Evolutionary conservation across 2,797 vertebrate genomes (phyloP).

Genomic region (Anniella stebbinsi): DNA sequence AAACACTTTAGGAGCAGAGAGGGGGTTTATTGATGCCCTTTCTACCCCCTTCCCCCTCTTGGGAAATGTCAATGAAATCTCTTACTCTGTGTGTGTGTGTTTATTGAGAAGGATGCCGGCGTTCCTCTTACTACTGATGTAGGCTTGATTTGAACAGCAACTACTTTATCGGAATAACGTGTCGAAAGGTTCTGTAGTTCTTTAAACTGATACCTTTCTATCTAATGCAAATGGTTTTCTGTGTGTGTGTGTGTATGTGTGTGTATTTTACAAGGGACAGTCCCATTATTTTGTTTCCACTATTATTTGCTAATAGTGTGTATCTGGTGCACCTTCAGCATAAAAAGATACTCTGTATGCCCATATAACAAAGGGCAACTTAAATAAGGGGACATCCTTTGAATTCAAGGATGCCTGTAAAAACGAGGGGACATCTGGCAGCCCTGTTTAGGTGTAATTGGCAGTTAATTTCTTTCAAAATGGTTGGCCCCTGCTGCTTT

Average conservation of each 20-base stretch:
- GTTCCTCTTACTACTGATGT: too few species aligned
- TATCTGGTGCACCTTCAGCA: neutral
- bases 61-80: neutral
- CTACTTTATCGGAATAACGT: neutral
- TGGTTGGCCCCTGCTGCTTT: neutral
- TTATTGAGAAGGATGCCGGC: neutral
- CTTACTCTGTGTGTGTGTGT: neutral
- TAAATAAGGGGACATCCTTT: neutral
- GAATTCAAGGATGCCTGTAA: neutral
- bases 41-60: neutral
- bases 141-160: neutral
- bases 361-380: neutral
- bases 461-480: neutral
- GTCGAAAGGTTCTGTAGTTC: neutral
- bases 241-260: neutral
- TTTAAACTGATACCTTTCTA: neutral
- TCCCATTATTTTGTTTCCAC: neutral
- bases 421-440: constrained; percentile 12
- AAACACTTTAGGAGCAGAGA: neutral
- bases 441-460: neutral
- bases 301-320: neutral
- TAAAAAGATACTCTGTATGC: neutral
- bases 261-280: neutral
- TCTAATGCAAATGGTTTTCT: neutral
- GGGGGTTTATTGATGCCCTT: neutral